phyloP scores from a whole-genome alignment of 2,797 vertebrate genomes.

The Lacerta agilis region DNA sequence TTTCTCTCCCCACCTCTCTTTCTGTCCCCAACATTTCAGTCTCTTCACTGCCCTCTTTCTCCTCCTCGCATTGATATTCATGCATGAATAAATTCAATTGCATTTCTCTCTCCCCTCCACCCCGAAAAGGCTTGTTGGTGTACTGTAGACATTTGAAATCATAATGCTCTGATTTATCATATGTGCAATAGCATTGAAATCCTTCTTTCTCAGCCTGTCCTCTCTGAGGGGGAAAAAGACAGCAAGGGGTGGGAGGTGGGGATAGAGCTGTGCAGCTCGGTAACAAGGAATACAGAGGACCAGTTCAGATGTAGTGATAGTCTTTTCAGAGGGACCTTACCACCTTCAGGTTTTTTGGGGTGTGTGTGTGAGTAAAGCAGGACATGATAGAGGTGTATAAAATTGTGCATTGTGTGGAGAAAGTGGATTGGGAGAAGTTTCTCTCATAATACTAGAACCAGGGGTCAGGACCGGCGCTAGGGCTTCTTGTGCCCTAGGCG shows the following conservation, averaged over 20 bases:
- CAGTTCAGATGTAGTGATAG: not conserved
- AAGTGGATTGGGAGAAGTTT: too few species aligned
- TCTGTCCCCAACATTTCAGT: not conserved
- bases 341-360: not conserved
- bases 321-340: not conserved
- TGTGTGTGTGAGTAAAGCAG: too few species aligned
- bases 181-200: constrained; percentile 54
- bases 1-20: not conserved
- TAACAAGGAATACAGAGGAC: constrained; percentile 11
- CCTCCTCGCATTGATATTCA: constrained; percentile 85
- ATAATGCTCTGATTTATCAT: constrained; percentile 65
- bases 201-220: constrained; percentile 28
- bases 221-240: constrained; percentile 30
- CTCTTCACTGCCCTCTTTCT: constrained; percentile 47
- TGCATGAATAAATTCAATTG: constrained; percentile 74
- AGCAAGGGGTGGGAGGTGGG: not conserved
- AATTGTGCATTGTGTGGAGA: too few species aligned
- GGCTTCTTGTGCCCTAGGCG: too few species aligned
- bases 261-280: not conserved
- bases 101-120: constrained; percentile 62
- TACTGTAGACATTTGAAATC: constrained; percentile 70
- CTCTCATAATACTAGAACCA: too few species aligned
- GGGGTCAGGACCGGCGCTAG: too few species aligned
- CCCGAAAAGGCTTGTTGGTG: constrained; percentile 72
- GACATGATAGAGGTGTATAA: too few species aligned